These are phyloP conservation scores for Echiichthys vipera DNA, from an alignment of 2,797 vertebrate genomes.

Conservation along the genomic window DNA sequence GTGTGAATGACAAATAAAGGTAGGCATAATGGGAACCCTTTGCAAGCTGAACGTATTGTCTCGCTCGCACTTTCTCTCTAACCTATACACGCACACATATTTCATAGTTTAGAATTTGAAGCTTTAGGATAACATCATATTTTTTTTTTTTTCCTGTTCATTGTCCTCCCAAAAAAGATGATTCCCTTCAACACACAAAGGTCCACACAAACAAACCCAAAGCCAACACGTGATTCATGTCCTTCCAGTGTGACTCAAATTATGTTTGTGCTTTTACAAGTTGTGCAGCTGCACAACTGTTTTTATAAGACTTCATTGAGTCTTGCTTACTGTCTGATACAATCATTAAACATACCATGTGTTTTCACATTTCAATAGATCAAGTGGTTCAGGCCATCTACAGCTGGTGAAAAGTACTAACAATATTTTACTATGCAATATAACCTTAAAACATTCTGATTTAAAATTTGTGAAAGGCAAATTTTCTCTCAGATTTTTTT, in stretches of 20 bases:
- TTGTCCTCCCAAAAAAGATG: slow-evolving; percentile 15
- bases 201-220: slow-evolving; percentile 25
- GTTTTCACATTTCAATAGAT: neutral
- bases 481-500: neutral
- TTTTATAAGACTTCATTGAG: slow-evolving; percentile 38
- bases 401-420: neutral
- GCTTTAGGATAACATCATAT: slow-evolving; percentile 29
- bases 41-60: slow-evolving; percentile 43
- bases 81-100: neutral
- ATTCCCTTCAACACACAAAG: slow-evolving; percentile 4
- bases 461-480: neutral
- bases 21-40: slow-evolving; percentile 44
- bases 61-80: neutral
- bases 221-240: slow-evolving; percentile 35
- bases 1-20: slow-evolving; percentile 51
- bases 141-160: slow-evolving; percentile 16
- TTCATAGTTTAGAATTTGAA: slow-evolving; percentile 11
- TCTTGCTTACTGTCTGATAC: slow-evolving; percentile 14
- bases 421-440: neutral
- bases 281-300: slow-evolving; percentile 18
- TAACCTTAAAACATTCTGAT: neutral
- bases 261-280: slow-evolving; percentile 24
- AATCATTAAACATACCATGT: slow-evolving; percentile 8
- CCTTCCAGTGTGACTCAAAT: slow-evolving; percentile 31
- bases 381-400: neutral